phyloP scores from a whole-genome alignment of 2,888 invertebrate species.

The Lingula anatina region DNA sequence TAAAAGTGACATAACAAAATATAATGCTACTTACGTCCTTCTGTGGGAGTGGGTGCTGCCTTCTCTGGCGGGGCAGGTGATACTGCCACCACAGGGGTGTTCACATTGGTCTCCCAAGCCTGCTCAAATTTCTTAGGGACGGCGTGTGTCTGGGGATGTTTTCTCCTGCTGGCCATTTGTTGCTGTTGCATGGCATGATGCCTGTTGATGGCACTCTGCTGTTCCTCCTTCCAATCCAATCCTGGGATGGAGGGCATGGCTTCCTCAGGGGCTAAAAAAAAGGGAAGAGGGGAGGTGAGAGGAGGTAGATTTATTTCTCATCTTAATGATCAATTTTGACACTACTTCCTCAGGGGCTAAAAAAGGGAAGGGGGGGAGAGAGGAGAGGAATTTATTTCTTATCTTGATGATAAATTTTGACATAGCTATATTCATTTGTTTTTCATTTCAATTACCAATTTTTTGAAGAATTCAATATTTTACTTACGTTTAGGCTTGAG shows the following conservation, averaged over 20 bases:
- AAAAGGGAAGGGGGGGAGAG: no score
- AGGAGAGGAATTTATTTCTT: neutral
- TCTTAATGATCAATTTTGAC: conserved; percentile 6
- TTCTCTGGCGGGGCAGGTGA: conserved; percentile 12
- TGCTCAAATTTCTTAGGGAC: conserved; percentile 94
- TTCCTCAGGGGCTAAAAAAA: no score
- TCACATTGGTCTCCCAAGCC: conserved; percentile 63
- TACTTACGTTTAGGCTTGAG: conserved; percentile 26
- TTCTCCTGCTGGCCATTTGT: conserved; percentile 33
- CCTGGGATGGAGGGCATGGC: conserved; percentile 43
- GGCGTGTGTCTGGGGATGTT: conserved; percentile 89
- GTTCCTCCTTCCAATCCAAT: conserved; percentile 36
- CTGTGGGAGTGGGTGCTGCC: no score
- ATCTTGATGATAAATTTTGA: neutral
- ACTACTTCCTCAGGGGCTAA: no score
- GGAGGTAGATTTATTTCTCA: no score
- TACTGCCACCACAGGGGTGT: conserved; percentile 1
- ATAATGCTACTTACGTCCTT: no score
- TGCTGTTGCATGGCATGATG: conserved; percentile 18
- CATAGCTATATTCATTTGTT: neutral
- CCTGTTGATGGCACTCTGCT: conserved; percentile 18
- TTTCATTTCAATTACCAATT: neutral
- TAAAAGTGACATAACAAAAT: no score
- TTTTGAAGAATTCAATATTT: neutral
- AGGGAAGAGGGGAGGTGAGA: no score